A percentile compares a stretch with the other conserved stretches of the same genome.
Conservation (phyloP, 2,888 invertebrate species). For the Dasysyrphus tricinctus region DNA sequence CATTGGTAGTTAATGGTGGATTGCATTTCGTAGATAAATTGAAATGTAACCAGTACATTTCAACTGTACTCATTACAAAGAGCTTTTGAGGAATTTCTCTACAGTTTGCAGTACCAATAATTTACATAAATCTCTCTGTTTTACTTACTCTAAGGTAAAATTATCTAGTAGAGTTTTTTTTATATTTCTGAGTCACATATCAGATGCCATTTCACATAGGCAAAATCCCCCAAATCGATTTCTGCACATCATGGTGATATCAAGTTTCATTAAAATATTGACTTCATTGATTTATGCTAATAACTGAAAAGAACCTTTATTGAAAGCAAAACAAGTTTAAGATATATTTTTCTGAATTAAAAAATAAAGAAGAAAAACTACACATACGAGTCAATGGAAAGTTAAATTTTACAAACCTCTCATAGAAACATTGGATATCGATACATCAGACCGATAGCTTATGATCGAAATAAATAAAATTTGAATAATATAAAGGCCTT, state of each 20-base stretch:
- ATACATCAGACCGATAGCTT: neutral
- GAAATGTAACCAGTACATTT: too few relatives aligned
- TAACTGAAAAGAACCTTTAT: neutral
- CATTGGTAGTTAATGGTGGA: too few relatives aligned
- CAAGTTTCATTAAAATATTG: neutral
- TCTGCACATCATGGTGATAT: neutral
- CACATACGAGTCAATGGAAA: neutral
- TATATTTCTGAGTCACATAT: too few relatives aligned
- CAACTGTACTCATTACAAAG: too few relatives aligned
- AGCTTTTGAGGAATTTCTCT: too few relatives aligned
- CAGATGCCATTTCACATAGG: neutral
- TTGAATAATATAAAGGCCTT: constrained; percentile 8
- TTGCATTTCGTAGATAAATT: too few relatives aligned
- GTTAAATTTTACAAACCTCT: neutral
- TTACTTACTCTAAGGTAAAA: too few relatives aligned
- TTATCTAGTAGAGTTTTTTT: too few relatives aligned
- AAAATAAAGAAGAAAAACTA: neutral
- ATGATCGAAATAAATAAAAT: constrained; percentile 17
- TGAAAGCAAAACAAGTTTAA: neutral
- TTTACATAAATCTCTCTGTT: too few relatives aligned
- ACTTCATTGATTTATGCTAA: neutral
- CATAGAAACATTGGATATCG: neutral
- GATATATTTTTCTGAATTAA: neutral
- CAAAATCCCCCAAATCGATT: neutral
- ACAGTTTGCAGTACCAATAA: too few relatives aligned